A percentile compares a stretch with the other conserved stretches of the same genome.
Evolutionary conservation across 2,888 invertebrate species (phyloP).

Genomic region (Drymonia ruficornis): DNA sequence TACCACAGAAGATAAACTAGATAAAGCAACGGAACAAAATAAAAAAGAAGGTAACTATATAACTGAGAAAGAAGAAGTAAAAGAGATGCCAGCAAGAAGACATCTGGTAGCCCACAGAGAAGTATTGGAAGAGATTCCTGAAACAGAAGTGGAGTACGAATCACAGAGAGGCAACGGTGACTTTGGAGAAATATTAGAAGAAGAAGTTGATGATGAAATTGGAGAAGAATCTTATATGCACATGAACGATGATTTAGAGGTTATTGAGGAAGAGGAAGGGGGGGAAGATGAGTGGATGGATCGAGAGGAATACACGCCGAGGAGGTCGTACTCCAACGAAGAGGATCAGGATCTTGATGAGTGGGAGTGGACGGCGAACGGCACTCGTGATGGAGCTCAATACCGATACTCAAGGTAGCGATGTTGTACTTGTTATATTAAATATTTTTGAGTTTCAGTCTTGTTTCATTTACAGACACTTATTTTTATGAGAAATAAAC

Average conservation of each 20-base stretch:
- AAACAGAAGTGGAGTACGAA: slow-evolving; percentile 74
- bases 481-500: too few species aligned
- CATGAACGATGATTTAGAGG: slow-evolving; percentile 64
- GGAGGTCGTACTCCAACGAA: slow-evolving; percentile 53
- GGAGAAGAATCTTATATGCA: slow-evolving; percentile 52
- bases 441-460: slow-evolving; percentile 32
- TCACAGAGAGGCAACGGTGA: slow-evolving; percentile 66
- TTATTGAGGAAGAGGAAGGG: slow-evolving; percentile 72
- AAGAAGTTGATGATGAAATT: slow-evolving; percentile 64
- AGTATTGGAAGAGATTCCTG: slow-evolving; percentile 76
- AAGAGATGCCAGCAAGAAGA: slow-evolving; percentile 49
- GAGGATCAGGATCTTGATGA: slow-evolving; percentile 73
- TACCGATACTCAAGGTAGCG: slow-evolving; percentile 71
- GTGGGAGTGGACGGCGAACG: slow-evolving; percentile 76
- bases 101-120: slow-evolving; percentile 73
- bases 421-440: slow-evolving; percentile 23
- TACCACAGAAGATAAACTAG: slow-evolving; percentile 23
- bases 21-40: slow-evolving; percentile 29
- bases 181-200: slow-evolving; percentile 74
- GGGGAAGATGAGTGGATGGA: slow-evolving; percentile 70
- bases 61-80: slow-evolving; percentile 43
- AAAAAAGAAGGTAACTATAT: slow-evolving; percentile 24
- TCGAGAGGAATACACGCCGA: slow-evolving; percentile 49
- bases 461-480: slow-evolving; percentile 25
- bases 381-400: slow-evolving; percentile 65